Conservation (phyloP, 2,113 vertebrate species). For the Corythornis cristatus region DNA sequence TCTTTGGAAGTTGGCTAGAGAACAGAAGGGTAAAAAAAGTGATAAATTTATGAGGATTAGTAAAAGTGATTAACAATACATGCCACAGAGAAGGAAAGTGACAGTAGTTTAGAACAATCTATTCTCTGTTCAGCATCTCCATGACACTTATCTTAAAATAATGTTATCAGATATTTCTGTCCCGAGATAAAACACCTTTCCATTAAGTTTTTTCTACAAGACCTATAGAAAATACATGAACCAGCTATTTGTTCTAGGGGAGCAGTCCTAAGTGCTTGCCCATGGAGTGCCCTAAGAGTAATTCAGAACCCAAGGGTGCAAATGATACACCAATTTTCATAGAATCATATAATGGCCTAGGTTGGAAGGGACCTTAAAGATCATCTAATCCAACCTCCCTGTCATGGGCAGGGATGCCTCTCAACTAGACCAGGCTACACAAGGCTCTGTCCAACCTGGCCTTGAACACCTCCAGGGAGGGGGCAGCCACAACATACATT, state of each 20-base stretch:
- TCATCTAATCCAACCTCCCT: too few species aligned
- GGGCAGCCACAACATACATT: too few species aligned
- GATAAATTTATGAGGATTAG: not conserved
- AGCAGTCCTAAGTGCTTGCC: accelerated
- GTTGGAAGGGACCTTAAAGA: too few species aligned
- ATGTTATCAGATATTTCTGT: not conserved
- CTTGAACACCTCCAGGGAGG: too few species aligned
- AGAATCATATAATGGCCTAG: too few species aligned
- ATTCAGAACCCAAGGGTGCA: not conserved
- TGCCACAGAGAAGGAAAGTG: not conserved
- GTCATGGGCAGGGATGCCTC: too few species aligned
- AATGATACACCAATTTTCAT: not conserved
- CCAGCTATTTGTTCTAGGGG: not conserved
- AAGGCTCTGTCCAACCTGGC: too few species aligned
- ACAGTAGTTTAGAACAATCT: not conserved
- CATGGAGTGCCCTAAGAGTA: not conserved
- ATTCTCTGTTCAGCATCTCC: not conserved
- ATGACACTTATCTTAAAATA: not conserved
- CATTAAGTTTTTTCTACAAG: not conserved
- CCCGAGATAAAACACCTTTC: not conserved
- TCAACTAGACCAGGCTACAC: too few species aligned
- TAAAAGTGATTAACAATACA: not conserved
- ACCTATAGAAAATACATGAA: not conserved
- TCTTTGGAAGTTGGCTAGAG: constrained; percentile 93
- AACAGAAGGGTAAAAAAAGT: not conserved